Conservation (phyloP, 2,888 invertebrate species). For the Physocephala rufipes region DNA sequence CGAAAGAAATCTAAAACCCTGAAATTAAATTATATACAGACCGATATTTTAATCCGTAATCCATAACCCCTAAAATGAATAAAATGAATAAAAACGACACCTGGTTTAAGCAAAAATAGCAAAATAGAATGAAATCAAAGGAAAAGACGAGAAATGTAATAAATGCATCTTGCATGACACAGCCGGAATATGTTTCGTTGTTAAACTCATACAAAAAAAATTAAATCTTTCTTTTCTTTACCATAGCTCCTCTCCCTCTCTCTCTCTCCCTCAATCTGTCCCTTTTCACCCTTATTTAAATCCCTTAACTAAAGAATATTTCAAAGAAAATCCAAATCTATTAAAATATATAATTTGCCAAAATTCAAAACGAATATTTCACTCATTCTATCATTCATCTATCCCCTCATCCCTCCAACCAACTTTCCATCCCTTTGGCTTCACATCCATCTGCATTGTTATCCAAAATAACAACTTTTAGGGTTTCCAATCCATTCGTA, state of each 20-base stretch:
- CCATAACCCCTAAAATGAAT: not conserved
- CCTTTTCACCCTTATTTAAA: not conserved
- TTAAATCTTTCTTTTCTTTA: not conserved
- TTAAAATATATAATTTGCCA: slow-evolving; percentile 11
- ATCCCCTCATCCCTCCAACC: not conserved
- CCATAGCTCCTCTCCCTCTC: too few relatives aligned
- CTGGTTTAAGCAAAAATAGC: not conserved
- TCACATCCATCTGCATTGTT: too few relatives aligned
- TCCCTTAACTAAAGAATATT: not conserved
- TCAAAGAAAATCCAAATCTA: slow-evolving; percentile 5
- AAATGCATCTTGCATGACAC: slow-evolving; percentile 6
- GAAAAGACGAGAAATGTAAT: not conserved
- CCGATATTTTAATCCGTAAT: not conserved
- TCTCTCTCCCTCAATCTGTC: not conserved
- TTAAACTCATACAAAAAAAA: too few relatives aligned
- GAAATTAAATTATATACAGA: not conserved
- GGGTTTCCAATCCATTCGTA: not conserved
- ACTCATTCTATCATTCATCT: not conserved
- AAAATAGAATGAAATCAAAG: not conserved
- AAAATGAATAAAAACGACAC: slow-evolving; percentile 3
- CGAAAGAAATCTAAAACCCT: not conserved
- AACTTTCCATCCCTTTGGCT: not conserved
- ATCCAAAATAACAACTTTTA: slow-evolving; percentile 16
- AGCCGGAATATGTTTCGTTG: not conserved
- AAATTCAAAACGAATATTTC: not conserved